Evolutionary conservation across 2,797 vertebrate species (phyloP).

Genomic region (Halcyon smyrnensis): DNA sequence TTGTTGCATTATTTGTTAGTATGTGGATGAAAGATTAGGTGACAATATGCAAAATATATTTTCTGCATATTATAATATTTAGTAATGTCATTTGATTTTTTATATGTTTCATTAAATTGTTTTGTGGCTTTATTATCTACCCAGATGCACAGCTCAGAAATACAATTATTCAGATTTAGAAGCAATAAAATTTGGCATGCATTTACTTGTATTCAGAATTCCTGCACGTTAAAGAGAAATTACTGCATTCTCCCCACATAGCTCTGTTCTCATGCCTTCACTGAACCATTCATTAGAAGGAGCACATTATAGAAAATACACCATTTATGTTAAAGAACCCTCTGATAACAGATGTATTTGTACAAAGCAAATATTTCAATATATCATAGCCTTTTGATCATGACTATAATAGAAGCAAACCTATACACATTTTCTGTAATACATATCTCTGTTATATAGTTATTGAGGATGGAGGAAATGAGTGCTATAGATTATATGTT

Average conservation of each 20-base stretch:
- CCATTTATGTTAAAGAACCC: constrained; percentile 83
- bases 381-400: constrained; percentile 78
- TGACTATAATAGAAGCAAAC: constrained; percentile 76
- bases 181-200: constrained; percentile 84
- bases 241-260: constrained; percentile 80
- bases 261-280: constrained; percentile 75
- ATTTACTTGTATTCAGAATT: constrained; percentile 84
- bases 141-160: constrained; percentile 84
- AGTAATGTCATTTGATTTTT: constrained; percentile 84
- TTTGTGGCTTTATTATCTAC: constrained; percentile 86
- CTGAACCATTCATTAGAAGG: constrained; percentile 80
- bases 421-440: constrained; percentile 70
- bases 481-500: constrained; percentile 59
- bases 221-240: constrained; percentile 84
- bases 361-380: constrained; percentile 80
- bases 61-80: constrained; percentile 85
- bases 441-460: constrained; percentile 63
- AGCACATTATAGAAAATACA: constrained; percentile 82
- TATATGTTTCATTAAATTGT: constrained; percentile 87
- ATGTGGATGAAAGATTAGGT: constrained; percentile 82
- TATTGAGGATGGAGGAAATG: constrained; percentile 13
- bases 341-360: constrained; percentile 82
- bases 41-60: constrained; percentile 85
- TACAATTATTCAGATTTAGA: constrained; percentile 87
- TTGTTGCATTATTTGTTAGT: constrained; percentile 81